phyloP scores from a whole-genome alignment of 1,140 invertebrate genomes.

The Musca domestica region DNA sequence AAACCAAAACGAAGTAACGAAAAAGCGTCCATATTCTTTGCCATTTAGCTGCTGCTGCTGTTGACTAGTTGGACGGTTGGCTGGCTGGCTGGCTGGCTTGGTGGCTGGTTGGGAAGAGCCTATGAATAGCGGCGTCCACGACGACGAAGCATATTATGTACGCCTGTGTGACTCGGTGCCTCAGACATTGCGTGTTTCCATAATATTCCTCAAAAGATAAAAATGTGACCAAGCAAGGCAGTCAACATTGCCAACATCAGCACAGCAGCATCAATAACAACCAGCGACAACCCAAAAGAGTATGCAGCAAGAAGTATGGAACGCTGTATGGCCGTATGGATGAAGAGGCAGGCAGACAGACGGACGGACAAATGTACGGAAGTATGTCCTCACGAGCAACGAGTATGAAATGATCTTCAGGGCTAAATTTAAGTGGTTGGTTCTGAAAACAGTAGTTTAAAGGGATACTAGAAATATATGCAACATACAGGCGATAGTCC shows the following conservation, averaged over 20 bases:
- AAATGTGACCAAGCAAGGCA: slow-evolving; percentile 47
- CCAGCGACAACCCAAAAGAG: too few species aligned
- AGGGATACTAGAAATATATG: too few species aligned
- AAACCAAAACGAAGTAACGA: too few species aligned
- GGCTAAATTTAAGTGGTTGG: background rate
- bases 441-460: too few species aligned
- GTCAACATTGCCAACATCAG: slow-evolving; percentile 14
- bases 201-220: slow-evolving; percentile 54
- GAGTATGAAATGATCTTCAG: background rate
- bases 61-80: background rate
- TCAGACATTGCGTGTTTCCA: slow-evolving; percentile 51
- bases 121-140: background rate
- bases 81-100: too few species aligned
- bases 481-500: too few species aligned
- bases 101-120: too few species aligned
- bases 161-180: slow-evolving; percentile 20
- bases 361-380: background rate
- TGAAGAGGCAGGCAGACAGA: background rate
- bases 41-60: background rate
- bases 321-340: slow-evolving; percentile 7
- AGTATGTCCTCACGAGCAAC: background rate
- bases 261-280: background rate
- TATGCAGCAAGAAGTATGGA: slow-evolving; percentile 9
- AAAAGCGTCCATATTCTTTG: too few species aligned
- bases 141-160: slow-evolving; percentile 16